Evolutionary conservation across 2,797 vertebrate species (phyloP), one percentile per base, ranked within the genome.

Genomic region (Molossus alvarezi): DNA sequence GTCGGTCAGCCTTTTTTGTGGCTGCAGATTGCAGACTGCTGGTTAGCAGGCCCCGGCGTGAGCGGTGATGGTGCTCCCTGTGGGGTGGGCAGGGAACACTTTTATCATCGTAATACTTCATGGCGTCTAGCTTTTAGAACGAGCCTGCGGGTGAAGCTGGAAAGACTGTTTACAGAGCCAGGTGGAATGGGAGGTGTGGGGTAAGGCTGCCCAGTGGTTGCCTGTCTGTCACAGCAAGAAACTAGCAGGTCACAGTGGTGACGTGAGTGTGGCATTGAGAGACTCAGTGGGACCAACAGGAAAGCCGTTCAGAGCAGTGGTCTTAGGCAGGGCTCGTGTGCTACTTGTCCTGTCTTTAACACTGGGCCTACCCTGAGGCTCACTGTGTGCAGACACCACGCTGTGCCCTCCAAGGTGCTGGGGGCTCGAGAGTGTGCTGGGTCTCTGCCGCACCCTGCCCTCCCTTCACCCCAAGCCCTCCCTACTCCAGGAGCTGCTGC

Each of bases 401-500:
- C 67, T 18, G 8, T 37, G 9, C 67, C 8, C n/a, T 20, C n/a
- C 67, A 9, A 21, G 65, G 33, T 21, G 67, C 67, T 18, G 2
- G 33, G 5, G 33, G 67, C 33, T 37, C 64, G 0, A 45, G 41
- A 45, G 29, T 33, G 64, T 67, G 29, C 64, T 45, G 41, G 41
- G 41, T 33, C 73, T 71, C 60, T 23, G 25, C 58, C 2, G 1
- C 29, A 4, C 10, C 21, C 10, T 1, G 21, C 17, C 65, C 65
- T 15, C 27, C 33, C 12, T 12, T 45, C 33, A 65, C 37, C 7
- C 0, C 10, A 9, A 4, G 53, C n/a, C 27, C 23, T 14, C 45
- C 60, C 29, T 58, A 18, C 80, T 91, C 55, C 96, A 99, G 99
- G 99, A 99, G 88, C 97, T 99, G 95, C 96, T 98, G 83, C 97